phyloP scores from a whole-genome alignment of 2,113 vertebrate species.

The Cyphomyrus plagiostoma region DNA sequence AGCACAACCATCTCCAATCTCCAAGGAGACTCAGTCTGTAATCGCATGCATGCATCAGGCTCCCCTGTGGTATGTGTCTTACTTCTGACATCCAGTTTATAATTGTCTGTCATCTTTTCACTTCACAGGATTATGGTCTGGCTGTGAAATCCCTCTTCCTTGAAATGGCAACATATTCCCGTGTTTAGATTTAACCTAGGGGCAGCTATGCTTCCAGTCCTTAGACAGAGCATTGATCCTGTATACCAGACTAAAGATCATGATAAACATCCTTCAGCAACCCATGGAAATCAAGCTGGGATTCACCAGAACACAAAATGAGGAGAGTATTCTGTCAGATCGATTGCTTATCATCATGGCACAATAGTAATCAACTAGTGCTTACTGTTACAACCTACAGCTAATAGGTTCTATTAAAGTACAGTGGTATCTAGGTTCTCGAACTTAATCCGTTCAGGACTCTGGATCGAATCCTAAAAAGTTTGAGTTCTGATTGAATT shows the following conservation, averaged over 20 bases:
- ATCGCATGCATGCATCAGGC: not conserved
- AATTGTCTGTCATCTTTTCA: not conserved
- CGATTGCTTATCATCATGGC: not conserved
- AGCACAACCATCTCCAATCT: not conserved
- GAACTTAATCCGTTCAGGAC: too few relatives aligned
- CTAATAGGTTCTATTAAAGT: not conserved
- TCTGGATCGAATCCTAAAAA: too few relatives aligned
- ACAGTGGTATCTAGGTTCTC: too few relatives aligned
- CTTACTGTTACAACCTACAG: not conserved
- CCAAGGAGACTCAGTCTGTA: not conserved
- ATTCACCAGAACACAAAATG: not conserved
- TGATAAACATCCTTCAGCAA: not conserved
- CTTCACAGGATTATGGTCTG: not conserved
- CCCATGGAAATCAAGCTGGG: not conserved
- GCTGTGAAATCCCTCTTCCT: not conserved
- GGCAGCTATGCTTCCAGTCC: not conserved
- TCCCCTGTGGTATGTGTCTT: not conserved
- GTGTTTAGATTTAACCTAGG: not conserved
- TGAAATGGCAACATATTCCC: not conserved
- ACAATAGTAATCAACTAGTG: not conserved
- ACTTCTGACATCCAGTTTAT: not conserved
- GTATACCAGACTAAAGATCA: not conserved
- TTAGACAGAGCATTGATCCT: not conserved
- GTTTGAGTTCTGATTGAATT: too few relatives aligned
- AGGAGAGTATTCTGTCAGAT: not conserved